A percentile compares a stretch with the other conserved stretches of the same genome.
phyloP scores from a whole-genome alignment of 2,797 vertebrate species.

The Sternarchorhynchus goeldii region DNA sequence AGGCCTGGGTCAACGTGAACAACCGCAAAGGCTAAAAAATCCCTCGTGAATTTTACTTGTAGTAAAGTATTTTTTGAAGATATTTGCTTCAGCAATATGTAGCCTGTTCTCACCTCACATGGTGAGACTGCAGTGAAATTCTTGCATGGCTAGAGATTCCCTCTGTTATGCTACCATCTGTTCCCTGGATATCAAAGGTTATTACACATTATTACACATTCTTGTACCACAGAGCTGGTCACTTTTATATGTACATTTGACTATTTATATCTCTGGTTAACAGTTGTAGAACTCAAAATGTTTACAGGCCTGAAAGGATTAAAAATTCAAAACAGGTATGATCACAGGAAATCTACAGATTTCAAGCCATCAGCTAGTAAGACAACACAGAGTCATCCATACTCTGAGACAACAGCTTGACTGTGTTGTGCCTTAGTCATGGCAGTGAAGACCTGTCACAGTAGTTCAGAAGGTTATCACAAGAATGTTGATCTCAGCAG shows the following conservation, averaged over 20 bases:
- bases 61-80: too few relatives aligned
- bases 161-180: constrained; percentile 32
- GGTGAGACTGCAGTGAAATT: constrained; percentile 24
- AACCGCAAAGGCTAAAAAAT: too few relatives aligned
- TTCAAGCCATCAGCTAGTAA: too few relatives aligned
- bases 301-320: too few relatives aligned
- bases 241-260: too few relatives aligned
- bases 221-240: not conserved
- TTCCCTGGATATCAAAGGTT: constrained; percentile 11
- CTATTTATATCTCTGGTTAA: not conserved
- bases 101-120: not conserved
- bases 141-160: constrained; percentile 22
- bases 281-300: not conserved
- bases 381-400: too few relatives aligned
- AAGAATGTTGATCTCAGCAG: not conserved
- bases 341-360: too few relatives aligned
- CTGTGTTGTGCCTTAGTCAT: not conserved
- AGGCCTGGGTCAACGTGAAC: too few relatives aligned
- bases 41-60: too few relatives aligned
- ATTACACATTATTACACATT: constrained; percentile 17
- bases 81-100: not conserved
- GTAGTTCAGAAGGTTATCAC: not conserved
- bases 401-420: not conserved
- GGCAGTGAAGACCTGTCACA: constrained; percentile 1
- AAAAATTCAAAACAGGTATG: too few relatives aligned